phyloP scores from a whole-genome alignment of 2,888 invertebrate species.

The Caenorhabditis japonica region DNA sequence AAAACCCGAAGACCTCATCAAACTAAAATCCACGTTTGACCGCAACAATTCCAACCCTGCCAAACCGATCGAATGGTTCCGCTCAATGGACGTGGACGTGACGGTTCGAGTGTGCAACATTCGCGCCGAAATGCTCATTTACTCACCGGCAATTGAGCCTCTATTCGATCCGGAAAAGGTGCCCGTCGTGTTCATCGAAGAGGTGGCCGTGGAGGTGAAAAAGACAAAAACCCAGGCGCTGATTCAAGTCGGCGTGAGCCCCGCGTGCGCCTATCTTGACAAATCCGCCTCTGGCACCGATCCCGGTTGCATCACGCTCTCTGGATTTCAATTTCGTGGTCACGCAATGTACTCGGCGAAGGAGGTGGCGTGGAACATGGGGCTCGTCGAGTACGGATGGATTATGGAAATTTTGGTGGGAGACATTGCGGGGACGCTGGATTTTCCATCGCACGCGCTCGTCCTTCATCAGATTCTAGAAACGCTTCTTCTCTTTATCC shows the following conservation, averaged over 20 bases:
- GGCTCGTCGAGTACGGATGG: conserved; percentile 97
- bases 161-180: conserved; percentile 54
- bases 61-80: conserved; percentile 58
- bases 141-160: conserved; percentile 53
- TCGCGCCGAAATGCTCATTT: conserved; percentile 84
- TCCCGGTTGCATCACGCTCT: conserved; percentile 81
- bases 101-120: conserved; percentile 86
- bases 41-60: conserved; percentile 24
- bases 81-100: conserved; percentile 67
- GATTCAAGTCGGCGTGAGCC: conserved; percentile 82
- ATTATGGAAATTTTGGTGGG: conserved; percentile 92
- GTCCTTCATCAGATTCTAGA: conserved; percentile 90
- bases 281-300: conserved; percentile 48
- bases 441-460: conserved; percentile 82
- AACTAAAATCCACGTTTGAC: conserved; percentile 48
- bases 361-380: conserved; percentile 89
- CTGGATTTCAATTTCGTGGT: conserved; percentile 84
- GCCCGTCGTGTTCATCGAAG: conserved; percentile 68
- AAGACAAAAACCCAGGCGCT: conserved; percentile 92
- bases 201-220: conserved; percentile 94
- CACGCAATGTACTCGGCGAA: conserved; percentile 92
- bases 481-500: conserved; percentile 87
- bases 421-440: conserved; percentile 90
- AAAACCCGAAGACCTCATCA: conserved; percentile 20
- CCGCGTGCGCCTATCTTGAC: conserved; percentile 54